A percentile compares a stretch with the other conserved stretches of the same genome.
Conservation (phyloP, 2,888 invertebrate genomes). For the Drosophila neonasuta region DNA sequence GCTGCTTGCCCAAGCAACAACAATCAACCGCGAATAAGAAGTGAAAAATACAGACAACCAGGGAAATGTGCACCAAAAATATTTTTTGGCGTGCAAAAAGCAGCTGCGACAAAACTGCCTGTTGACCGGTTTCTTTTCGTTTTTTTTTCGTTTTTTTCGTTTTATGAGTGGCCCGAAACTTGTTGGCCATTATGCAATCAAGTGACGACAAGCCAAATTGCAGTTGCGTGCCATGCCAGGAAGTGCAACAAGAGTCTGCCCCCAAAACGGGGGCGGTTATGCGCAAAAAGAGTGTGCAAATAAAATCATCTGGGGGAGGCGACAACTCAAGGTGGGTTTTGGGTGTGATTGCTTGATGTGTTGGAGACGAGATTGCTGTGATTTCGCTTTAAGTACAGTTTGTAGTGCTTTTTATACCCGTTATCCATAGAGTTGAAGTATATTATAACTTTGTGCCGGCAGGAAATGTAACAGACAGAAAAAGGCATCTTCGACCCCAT, state of each 20-base stretch:
- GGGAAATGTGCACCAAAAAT: conserved; percentile 63
- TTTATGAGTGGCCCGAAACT: conserved; percentile 34
- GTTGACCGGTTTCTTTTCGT: conserved; percentile 50
- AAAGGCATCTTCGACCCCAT: no score
- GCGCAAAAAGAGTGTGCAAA: conserved; percentile 6
- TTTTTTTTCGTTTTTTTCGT: not conserved
- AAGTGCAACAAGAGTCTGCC: conserved; percentile 48
- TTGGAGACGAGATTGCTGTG: conserved; percentile 2
- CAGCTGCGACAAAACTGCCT: conserved; percentile 48
- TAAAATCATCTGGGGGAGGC: conserved; percentile 8
- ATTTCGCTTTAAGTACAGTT: not conserved
- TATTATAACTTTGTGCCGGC: no score
- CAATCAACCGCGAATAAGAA: conserved; percentile 24
- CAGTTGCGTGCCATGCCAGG: conserved; percentile 72
- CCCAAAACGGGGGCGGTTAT: conserved; percentile 35
- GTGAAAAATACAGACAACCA: conserved; percentile 25
- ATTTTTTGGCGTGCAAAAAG: conserved; percentile 51
- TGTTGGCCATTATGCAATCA: conserved; percentile 65
- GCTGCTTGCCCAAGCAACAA: conserved; percentile 62
- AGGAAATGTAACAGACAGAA: no score
- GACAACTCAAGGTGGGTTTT: conserved; percentile 15
- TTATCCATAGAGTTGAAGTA: no score
- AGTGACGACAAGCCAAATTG: conserved; percentile 76
- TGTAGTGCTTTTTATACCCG: no score
- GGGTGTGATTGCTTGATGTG: conserved; percentile 4